Evolutionary conservation across 2,113 vertebrate genomes (phyloP), one percentile per base, ranked within the genome.

Genomic region (Gavialis gangeticus): DNA sequence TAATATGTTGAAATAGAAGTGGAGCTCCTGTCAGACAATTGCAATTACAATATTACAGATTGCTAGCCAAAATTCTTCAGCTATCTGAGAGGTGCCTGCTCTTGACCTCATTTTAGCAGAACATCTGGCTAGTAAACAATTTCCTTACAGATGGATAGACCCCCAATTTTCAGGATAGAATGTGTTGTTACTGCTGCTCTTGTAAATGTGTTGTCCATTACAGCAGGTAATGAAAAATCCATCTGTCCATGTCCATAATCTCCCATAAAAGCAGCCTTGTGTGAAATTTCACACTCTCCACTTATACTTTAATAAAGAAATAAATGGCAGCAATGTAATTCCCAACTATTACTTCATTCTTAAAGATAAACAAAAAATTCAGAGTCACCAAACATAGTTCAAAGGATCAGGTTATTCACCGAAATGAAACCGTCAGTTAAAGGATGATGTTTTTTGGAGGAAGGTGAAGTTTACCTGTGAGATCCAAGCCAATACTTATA

Each of bases 181-280:
- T 17, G 10, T 84, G 60, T 30, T 17, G 21, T 66, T 89, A 71
- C 12, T 89, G 34, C 28, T 63, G 60, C 27, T 93, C 77, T 82
- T 96, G 75, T 56, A 89, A 91, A 46, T 34, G 79, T 63, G 28
- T 24, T 67, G 82, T 60, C 81, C 82, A 91, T 92, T 93, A 87
- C 28, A 80, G 75, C 67, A 92, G 27, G 83, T 69, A 95, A 94
- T 90, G 92, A 90, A 92, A 90, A 94, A 84, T 7, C 1, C 77
- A 91, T 94, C 93, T 96, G 82, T 62, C 82, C 64, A 0, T 56
- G 78, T 55, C 1, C 69, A 46, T 28, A 91, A 92, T 73, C 77
- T 92, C 69, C 58, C 66, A 22, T 75, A 34, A 82, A 90, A 91
- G 25, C 62, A 75, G 63, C 56, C 89, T 75, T 1, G 0, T 64